Base-by-base conservation (phyloP, 2,888 invertebrate species). In the Lissocephala sabroskyi region DNA sequence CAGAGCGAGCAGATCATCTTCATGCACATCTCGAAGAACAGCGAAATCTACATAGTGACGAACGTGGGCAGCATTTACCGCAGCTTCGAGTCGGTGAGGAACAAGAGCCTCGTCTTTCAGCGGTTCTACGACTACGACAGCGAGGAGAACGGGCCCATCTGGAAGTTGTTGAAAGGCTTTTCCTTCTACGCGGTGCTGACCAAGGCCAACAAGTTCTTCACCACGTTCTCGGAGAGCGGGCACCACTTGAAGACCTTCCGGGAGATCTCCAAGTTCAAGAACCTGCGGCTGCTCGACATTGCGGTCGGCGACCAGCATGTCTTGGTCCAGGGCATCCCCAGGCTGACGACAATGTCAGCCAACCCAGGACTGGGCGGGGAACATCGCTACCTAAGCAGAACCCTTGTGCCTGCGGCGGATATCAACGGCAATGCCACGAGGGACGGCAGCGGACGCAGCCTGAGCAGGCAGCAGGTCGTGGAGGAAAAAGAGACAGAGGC, bases 261-360 rank as follows among this genome's bases (percentile, higher is more conserved):
- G 11, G 84, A 84, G 60, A 84, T 84, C 39, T 82, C 83, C n/a
- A 84, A 84, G 56, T 84, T 84, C 33, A 84, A 81, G 56, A 82
- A 83, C 49, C 64, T 84, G 2, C 76, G 82, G 0, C 57, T 82
- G 11, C 57, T 84, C 7, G 84, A 84, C 41, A 77, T 84, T 42
- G 80, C 80, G 0, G 79, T 84, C 1, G 84, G 84, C 0, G 83
- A 83, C 40, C 79, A 79, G 13, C 84, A 84, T 30, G 77, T 84
- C 6, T 51, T 84, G 7, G 84, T 83, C 1, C 82, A 84, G 51
- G 83, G 84, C 10, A 64, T 83, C 14, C 83, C 83, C 11, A 62
- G 82, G 41, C 68, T 81, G 1, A 68, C 81, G 2, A 65, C 65
- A 2, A 43, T 71, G 0, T 79, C 80, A 11, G 68, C 76, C 2